Evolutionary conservation across 2,888 invertebrate genomes (phyloP).

Genomic region (Oscheius onirici): DNA sequence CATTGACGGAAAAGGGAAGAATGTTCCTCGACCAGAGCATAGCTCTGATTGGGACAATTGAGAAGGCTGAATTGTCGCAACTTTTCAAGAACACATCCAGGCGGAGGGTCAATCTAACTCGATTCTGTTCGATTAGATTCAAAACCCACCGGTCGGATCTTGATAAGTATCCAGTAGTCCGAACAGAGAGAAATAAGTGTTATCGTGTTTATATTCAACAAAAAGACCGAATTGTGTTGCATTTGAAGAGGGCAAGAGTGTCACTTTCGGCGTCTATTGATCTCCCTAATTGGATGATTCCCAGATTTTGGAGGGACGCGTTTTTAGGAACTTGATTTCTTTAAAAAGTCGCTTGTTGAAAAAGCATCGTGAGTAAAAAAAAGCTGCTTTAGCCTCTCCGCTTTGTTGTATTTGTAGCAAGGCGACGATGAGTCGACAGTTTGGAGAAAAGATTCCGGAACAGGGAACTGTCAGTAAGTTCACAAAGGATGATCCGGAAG

Average conservation of each 20-base stretch:
- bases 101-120: slow-evolving; percentile 35
- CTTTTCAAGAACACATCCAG: slow-evolving; percentile 33
- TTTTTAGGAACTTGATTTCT: no score
- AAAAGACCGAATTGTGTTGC: slow-evolving; percentile 20
- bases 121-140: not conserved
- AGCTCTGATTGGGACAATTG: slow-evolving; percentile 38
- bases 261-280: slow-evolving; percentile 19
- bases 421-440: slow-evolving; percentile 37
- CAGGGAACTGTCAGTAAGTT: not conserved
- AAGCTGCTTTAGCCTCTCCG: no score
- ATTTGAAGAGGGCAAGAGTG: not conserved
- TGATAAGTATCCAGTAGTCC: slow-evolving; percentile 51
- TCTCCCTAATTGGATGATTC: slow-evolving; percentile 29
- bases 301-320: not conserved
- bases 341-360: no score
- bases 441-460: slow-evolving; percentile 51
- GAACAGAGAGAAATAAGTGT: slow-evolving; percentile 44
- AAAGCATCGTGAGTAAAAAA: no score
- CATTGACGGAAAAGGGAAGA: slow-evolving; percentile 47
- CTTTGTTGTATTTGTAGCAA: no score
- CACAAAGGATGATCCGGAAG: not conserved
- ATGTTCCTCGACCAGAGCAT: slow-evolving; percentile 44
- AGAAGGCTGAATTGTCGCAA: slow-evolving; percentile 33
- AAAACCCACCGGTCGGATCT: slow-evolving; percentile 35
- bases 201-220: slow-evolving; percentile 42